Evolutionary conservation across 2,888 invertebrate species (phyloP), one percentile per base, ranked within the genome.

Genomic region (Polietes domitor): DNA sequence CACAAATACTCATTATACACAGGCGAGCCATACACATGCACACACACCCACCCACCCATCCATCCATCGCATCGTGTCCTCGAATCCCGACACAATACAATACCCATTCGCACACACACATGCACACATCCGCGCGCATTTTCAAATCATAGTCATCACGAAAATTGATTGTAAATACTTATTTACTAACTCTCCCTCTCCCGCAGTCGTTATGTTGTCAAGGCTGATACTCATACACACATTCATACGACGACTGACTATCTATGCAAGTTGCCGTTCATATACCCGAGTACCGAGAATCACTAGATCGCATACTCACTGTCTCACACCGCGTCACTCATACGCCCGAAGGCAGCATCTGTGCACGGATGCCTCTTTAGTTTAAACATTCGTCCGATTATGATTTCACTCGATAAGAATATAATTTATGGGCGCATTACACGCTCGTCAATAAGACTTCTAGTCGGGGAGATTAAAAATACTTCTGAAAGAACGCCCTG

Each of bases 361-460:
- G 28, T 28, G 15, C 50, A 50, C 2, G 50, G 50, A 26, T 28
- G 19, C 32, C 9, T 58, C 19, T 37, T 65, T 75, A 12, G 21
- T 65, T 50, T 50, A 21, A 65, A 50, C 47, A 53, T 19, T 63
- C 17, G 63, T n/a, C 10, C 58, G 55, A 37, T 37, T 37, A 37
- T 47, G 17, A 43, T 12, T 24, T 50, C 5, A 17, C 10, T 50
- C 50, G 4, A 71, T 71, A 73, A 41, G 43, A 61, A 26, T 70
- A 77, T 77, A 77, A 77, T 77, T 70, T 82, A 82, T 55, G 21
- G 19, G n/a, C 61, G 53, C 21, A 37, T 72, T 55, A 28, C 43
- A 21, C 19, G 37, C n/a, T 41, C 58, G 55, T 17, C 17, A 24
- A 70, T 15, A 72, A 19, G 53, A 7, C 47, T 47, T 12, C 15